Conservation (phyloP, 1,140 invertebrate genomes). For the Aphidius ervi region DNA sequence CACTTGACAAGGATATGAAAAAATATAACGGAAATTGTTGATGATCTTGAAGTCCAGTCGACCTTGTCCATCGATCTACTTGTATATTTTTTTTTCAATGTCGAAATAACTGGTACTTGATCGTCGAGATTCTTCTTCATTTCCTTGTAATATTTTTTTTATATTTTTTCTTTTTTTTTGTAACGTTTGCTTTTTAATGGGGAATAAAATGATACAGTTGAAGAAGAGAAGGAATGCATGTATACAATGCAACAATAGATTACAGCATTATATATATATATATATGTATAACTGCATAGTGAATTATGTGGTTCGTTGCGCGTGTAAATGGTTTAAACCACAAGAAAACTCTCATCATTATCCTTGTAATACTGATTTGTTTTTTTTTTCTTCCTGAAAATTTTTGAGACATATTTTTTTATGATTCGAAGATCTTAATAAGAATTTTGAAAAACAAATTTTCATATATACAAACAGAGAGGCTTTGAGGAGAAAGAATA, state of each 20-base stretch:
- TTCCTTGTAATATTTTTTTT: background rate
- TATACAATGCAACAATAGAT: slow-evolving; percentile 1
- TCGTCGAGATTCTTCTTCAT: slow-evolving; percentile 9
- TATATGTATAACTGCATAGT: slow-evolving; percentile 19
- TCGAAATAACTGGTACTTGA: slow-evolving; percentile 18
- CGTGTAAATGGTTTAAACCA: slow-evolving; percentile 29
- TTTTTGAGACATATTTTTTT: too few species aligned
- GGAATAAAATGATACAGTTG: slow-evolving; percentile 3
- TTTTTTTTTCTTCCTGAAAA: too few species aligned
- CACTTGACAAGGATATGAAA: background rate
- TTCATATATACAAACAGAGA: too few species aligned
- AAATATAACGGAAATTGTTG: slow-evolving; percentile 14
- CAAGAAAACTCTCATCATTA: too few species aligned
- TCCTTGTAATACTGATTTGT: too few species aligned
- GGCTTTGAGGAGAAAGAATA: background rate
- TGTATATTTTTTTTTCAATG: slow-evolving; percentile 3
- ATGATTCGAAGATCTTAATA: too few species aligned
- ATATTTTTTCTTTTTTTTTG: too few species aligned
- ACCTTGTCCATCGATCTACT: slow-evolving; percentile 22
- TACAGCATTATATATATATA: background rate
- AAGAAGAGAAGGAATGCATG: slow-evolving; percentile 5
- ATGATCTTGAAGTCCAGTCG: slow-evolving; percentile 13
- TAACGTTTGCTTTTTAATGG: too few species aligned
- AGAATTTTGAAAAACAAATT: too few species aligned
- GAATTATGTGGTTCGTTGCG: slow-evolving; percentile 35